These are phyloP conservation scores for Nymphalis c-album DNA, from an alignment of 2,888 invertebrate species.

Conservation along the genomic window DNA sequence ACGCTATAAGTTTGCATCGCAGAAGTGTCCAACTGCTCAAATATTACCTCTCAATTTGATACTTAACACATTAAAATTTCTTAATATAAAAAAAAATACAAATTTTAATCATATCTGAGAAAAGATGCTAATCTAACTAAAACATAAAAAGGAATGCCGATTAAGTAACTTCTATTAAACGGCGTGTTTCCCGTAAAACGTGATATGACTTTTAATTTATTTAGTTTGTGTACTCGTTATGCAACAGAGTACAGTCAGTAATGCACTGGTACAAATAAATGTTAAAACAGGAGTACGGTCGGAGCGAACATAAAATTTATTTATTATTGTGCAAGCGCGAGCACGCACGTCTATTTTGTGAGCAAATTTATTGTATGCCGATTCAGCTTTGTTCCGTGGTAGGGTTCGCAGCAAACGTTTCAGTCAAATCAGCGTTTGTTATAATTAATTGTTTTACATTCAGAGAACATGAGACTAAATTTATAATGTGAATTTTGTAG, in stretches of 20 bases:
- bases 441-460: constrained; percentile 27
- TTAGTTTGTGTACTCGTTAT: constrained; percentile 30
- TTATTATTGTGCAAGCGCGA: constrained; percentile 66
- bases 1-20: constrained; percentile 12
- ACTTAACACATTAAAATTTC: neutral
- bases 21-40: neutral
- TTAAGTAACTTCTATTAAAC: constrained; percentile 14
- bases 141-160: neutral
- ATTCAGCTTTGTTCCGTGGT: constrained; percentile 67
- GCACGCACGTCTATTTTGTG: constrained; percentile 74
- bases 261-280: constrained; percentile 49
- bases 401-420: constrained; percentile 49
- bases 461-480: constrained; percentile 12
- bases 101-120: neutral
- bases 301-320: constrained; percentile 67
- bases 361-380: constrained; percentile 71
- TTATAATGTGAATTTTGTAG: constrained; percentile 1
- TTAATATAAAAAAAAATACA: neutral
- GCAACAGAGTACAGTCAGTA: constrained; percentile 31
- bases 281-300: constrained; percentile 54
- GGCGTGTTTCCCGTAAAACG: constrained; percentile 13
- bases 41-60: constrained; percentile 2
- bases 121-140: neutral
- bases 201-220: constrained; percentile 27
- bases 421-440: constrained; percentile 43